Conservation (phyloP, 2,888 invertebrate genomes). For the Megastigmus dorsalis region DNA sequence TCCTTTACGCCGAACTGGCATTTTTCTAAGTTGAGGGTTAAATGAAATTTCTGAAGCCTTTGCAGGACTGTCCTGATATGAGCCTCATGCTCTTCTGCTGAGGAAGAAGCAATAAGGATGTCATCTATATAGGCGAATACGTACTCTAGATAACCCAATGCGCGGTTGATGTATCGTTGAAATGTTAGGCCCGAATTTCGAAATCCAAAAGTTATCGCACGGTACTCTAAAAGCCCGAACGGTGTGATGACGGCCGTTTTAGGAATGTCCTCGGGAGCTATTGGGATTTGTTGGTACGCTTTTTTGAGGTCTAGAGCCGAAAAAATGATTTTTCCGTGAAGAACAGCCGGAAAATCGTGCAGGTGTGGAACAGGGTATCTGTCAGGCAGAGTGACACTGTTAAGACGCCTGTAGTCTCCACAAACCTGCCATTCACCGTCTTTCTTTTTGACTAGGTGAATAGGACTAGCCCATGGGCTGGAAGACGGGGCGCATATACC, state of each 20-base stretch:
- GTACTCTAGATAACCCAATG: slow-evolving; percentile 37
- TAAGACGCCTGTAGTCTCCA: too few relatives aligned
- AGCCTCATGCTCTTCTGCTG: slow-evolving; percentile 34
- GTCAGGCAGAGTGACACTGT: not conserved
- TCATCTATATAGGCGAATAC: slow-evolving; percentile 17
- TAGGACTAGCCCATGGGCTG: too few relatives aligned
- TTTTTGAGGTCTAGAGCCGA: not conserved
- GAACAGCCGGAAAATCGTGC: too few relatives aligned
- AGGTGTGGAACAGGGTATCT: not conserved
- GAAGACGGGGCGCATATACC: too few relatives aligned
- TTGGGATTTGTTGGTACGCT: slow-evolving; percentile 19
- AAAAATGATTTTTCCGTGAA: slow-evolving; percentile 7
- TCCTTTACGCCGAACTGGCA: too few relatives aligned
- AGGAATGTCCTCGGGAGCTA: too few relatives aligned
- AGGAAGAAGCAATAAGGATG: slow-evolving; percentile 34
- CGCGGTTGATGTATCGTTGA: not conserved
- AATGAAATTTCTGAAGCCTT: not conserved
- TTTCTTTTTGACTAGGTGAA: too few relatives aligned
- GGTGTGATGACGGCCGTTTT: too few relatives aligned
- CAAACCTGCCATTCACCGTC: too few relatives aligned
- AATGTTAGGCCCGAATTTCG: slow-evolving; percentile 43
- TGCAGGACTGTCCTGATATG: slow-evolving; percentile 12
- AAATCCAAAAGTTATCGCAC: slow-evolving; percentile 37
- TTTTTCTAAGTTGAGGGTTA: slow-evolving; percentile 44
- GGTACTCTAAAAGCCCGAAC: too few relatives aligned